phyloP scores from a whole-genome alignment of 2,113 vertebrate species.

The Theropithecus gelada region DNA sequence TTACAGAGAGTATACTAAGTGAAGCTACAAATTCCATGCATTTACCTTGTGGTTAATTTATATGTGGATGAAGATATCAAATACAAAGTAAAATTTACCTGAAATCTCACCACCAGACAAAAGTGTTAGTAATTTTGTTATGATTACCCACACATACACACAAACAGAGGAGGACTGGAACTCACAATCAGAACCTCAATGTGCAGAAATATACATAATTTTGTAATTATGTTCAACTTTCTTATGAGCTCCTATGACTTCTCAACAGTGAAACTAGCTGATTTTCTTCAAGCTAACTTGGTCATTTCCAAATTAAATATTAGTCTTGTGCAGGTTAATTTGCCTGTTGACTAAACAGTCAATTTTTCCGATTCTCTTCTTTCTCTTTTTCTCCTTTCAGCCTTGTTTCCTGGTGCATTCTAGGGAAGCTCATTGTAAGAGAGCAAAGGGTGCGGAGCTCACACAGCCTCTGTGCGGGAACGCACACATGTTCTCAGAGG shows the following conservation, averaged over 20 bases:
- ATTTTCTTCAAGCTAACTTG: neutral
- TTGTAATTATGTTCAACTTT: neutral
- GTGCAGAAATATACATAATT: neutral
- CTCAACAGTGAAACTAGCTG: neutral
- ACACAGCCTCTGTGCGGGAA: rapidly evolving
- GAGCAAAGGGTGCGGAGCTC: rapidly evolving
- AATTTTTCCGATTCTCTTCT: neutral
- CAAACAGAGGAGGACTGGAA: neutral
- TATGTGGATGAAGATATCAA: neutral
- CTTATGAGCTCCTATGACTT: neutral
- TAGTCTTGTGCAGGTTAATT: neutral
- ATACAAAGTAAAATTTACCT: neutral
- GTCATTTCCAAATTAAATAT: neutral
- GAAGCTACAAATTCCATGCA: neutral
- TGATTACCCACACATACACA: neutral
- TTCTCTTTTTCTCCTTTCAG: neutral
- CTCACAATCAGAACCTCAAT: neutral
- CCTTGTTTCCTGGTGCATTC: no score
- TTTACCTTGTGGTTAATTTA: neutral
- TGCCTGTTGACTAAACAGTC: neutral
- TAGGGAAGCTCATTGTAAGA: neutral
- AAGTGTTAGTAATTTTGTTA: neutral
- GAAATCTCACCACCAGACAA: neutral
- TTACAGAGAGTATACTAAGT: neutral
- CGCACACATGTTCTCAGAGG: rapidly evolving